Base-by-base conservation (phyloP, 30 jellyfish, hydroid and myxozoan genomes). In the Sanderia malayensis region DNA sequence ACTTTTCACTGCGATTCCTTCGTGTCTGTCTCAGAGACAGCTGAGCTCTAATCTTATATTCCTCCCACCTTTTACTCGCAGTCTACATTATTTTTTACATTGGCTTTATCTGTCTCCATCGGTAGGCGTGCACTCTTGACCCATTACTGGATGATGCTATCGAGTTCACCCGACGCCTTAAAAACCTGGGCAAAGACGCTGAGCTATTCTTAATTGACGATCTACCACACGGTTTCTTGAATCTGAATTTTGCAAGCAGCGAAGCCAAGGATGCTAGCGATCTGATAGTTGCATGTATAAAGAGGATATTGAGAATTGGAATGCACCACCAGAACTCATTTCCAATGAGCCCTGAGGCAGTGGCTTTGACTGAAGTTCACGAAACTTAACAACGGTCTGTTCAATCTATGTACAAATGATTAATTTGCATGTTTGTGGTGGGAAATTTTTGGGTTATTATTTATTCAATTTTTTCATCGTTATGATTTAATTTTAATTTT, bases 141-240 rank as follows among this genome's bases (percentile, higher is more conserved):
- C 99, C 99, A 24, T 81, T 94, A 7, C 94, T 86, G 32, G 99
- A 94, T 55, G 99, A 94, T 53, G 70, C 97, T 8, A 89, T 94
- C 29, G 99, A 94, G 55, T 86, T 94, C 61, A 58, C 84, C 32
- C 85, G 87, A 1, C 85, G 94, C 2, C 68, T 94, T 27, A 61
- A 75, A 46, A 71, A 73, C 32, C 76, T 81, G 25, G 87, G 67
- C 23, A 84, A 64, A 55, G 45, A 53, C 18, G 89, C 95, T 11
- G 97, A 94, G 30, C 63, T 94, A 1, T 82, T 74, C 68, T 87
- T 94, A 17, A 87, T 94, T n/a, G 97, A 94, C n/a, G 88, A 82
- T 27, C 83, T 94, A 37, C 99, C 99, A 1, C 99, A 94, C 62
- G 99, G 99, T 0, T 94, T 94, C 66, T 68, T 94, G 34, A 93